These are phyloP conservation scores for Dinocampus coccinellae DNA, from an alignment of 2,888 invertebrate genomes.

Conservation along the genomic window DNA sequence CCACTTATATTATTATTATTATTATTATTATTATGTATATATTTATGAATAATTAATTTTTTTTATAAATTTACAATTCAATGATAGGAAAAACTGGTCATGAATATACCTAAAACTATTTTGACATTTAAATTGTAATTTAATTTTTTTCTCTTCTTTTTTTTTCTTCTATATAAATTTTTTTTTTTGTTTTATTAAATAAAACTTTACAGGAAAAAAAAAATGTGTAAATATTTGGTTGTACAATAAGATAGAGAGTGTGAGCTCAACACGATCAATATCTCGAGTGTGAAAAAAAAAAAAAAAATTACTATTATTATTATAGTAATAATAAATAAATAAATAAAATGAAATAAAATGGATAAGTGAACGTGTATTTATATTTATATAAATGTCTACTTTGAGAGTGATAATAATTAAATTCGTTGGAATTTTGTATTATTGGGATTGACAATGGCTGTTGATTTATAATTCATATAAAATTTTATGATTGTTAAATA, in stretches of 20 bases:
- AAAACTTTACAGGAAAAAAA: background rate
- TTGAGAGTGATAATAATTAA: too few species aligned
- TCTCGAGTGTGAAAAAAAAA: background rate
- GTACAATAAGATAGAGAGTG: constrained; percentile 3
- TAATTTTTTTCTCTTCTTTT: background rate
- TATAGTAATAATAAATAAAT: background rate
- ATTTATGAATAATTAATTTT: background rate
- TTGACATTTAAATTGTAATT: background rate
- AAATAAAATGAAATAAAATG: background rate
- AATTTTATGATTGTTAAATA: too few species aligned
- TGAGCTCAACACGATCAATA: background rate
- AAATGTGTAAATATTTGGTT: constrained; percentile 12
- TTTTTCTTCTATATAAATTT: too few species aligned
- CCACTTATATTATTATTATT: background rate
- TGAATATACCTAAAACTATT: background rate
- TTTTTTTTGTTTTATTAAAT: too few species aligned
- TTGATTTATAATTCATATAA: too few species aligned
- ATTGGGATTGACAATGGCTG: too few species aligned
- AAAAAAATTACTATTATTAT: too few species aligned
- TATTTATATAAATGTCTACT: too few species aligned
- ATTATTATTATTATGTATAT: too few species aligned
- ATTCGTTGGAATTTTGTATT: too few species aligned
- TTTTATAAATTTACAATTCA: background rate
- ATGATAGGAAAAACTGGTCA: background rate
- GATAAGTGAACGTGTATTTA: background rate